phyloP scores from a whole-genome alignment of 2,888 invertebrate species.

The Clepsis dumicolana region DNA sequence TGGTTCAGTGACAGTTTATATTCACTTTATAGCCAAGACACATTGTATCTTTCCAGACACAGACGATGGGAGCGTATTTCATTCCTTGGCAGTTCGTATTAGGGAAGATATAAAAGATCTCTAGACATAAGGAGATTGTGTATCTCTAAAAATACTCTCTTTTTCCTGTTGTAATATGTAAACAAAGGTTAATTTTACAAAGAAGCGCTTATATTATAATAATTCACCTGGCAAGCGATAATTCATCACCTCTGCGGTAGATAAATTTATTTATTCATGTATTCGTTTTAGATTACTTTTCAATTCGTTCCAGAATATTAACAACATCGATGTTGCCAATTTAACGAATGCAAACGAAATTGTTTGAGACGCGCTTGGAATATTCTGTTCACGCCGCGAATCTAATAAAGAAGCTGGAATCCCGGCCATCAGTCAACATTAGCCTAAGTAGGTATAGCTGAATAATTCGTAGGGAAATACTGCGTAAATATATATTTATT shows the following conservation, averaged over 20 bases:
- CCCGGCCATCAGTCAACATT: conserved; percentile 45
- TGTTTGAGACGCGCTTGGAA: conserved; percentile 33
- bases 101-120: no score
- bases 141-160: no score
- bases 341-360: conserved; percentile 42
- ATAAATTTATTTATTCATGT: conserved; percentile 39
- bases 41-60: no score
- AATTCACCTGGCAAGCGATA: conserved; percentile 3
- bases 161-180: no score
- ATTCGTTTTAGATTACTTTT: conserved; percentile 22
- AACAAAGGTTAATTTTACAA: no score
- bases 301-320: conserved; percentile 34
- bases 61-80: no score
- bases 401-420: conserved; percentile 42
- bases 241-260: conserved; percentile 20
- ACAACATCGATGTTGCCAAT: conserved; percentile 25
- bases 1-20: no score
- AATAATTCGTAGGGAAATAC: conserved; percentile 19
- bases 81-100: no score
- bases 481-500: conserved; percentile 8
- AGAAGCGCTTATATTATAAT: neutral
- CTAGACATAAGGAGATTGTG: no score
- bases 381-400: conserved; percentile 35
- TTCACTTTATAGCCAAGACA: no score
- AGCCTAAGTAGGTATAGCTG: conserved; percentile 40